phyloP scores from a whole-genome alignment of 1,140 invertebrate genomes.

The Cepaea nemoralis region DNA sequence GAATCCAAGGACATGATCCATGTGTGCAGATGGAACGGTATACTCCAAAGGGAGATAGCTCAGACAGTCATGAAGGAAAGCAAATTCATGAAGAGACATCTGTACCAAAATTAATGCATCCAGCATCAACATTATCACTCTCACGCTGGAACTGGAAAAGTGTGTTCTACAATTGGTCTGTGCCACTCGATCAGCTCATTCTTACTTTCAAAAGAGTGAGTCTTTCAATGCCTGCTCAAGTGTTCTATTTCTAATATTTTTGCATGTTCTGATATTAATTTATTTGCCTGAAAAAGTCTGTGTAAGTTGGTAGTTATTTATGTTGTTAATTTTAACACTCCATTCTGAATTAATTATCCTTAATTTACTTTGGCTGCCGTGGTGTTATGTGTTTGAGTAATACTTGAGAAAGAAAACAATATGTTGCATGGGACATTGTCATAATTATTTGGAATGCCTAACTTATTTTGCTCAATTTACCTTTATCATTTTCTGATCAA shows the following conservation, averaged over 20 bases:
- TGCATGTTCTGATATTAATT: no score
- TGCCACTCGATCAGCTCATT: constrained; percentile 44
- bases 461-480: no score
- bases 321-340: no score
- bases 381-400: no score
- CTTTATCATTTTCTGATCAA: no score
- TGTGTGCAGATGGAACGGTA: neutral
- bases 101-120: neutral
- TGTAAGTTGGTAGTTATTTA: no score
- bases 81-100: neutral
- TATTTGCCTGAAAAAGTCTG: neutral
- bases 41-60: neutral
- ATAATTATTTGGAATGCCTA: no score
- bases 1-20: neutral
- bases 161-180: constrained; percentile 47
- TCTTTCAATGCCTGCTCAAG: neutral
- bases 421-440: no score
- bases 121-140: constrained; percentile 30
- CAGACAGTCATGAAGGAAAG: neutral
- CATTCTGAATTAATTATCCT: no score
- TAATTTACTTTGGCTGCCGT: no score
- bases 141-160: constrained; percentile 50
- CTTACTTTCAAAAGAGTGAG: constrained; percentile 45
- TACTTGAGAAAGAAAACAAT: no score
- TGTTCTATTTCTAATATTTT: neutral